Percentiles rank a stretch among this genome's conserved stretches.
Conservation (phyloP, 37 sponge, comb jelly and placozoan genomes). For the Hexactinellida sp. region DNA sequence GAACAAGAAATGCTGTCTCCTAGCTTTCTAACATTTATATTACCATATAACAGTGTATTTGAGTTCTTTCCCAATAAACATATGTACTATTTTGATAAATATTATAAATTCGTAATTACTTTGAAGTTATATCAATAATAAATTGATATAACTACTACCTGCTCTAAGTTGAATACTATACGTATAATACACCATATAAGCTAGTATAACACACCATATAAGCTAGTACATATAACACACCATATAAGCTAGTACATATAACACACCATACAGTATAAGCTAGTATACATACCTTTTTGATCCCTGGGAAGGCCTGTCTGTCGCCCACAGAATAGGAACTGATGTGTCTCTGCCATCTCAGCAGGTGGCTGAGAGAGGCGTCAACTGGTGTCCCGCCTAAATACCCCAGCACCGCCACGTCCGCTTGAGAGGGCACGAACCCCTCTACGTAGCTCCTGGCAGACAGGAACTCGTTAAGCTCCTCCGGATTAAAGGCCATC, state of each 20-base stretch:
- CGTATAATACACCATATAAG: no score
- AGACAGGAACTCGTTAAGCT: neutral
- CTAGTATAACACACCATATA: neutral
- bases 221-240: neutral
- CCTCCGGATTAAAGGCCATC: neutral
- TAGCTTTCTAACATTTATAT: neutral
- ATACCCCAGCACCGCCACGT: neutral
- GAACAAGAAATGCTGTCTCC: neutral
- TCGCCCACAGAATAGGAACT: neutral
- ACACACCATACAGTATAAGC: neutral
- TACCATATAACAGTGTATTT: neutral
- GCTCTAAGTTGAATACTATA: no score
- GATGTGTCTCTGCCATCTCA: neutral
- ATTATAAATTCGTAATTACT: no score
- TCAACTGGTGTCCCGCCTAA: neutral
- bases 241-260: neutral
- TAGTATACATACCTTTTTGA: conserved; percentile 8
- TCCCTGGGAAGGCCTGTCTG: neutral
- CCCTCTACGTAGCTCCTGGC: neutral
- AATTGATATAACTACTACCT: no score
- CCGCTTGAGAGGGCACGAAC: neutral
- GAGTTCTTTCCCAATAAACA: neutral
- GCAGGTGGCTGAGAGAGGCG: neutral
- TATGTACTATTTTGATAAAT: neutral
- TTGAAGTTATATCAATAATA: no score